A percentile compares a stretch with the other conserved stretches of the same genome.
Conservation (phyloP, 2,797 vertebrate genomes). For the Darevskia nairensis region DNA sequence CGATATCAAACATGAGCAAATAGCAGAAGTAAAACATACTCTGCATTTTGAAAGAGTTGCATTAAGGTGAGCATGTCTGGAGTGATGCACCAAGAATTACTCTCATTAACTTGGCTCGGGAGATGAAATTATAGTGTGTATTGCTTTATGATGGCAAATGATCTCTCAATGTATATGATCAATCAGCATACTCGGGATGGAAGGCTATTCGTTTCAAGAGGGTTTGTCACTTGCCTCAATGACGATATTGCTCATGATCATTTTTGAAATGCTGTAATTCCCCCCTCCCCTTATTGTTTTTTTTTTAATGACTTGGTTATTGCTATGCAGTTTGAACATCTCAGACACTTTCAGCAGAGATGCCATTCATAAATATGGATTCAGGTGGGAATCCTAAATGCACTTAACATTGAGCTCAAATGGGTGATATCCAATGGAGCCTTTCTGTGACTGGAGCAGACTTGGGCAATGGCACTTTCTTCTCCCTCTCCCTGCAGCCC, state of each 20-base stretch:
- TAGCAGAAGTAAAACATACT: constrained; percentile 22
- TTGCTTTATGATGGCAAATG: constrained; percentile 24
- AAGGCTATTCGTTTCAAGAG: not conserved
- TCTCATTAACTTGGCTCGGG: constrained; percentile 31
- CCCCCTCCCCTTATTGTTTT: not conserved
- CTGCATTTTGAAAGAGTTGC: constrained; percentile 37
- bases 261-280: not conserved
- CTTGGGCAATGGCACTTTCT: too few species aligned
- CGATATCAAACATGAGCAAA: constrained; percentile 51
- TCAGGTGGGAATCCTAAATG: too few species aligned
- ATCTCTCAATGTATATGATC: not conserved
- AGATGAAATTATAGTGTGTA: not conserved
- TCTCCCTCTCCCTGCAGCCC: too few species aligned
- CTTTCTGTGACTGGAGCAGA: too few species aligned
- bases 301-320: not conserved
- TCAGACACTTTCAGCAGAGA: not conserved
- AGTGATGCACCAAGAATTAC: constrained; percentile 8
- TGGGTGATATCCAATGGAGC: too few species aligned
- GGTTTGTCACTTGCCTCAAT: not conserved
- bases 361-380: too few species aligned
- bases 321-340: not conserved
- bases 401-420: too few species aligned
- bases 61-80: not conserved
- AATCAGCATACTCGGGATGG: not conserved
- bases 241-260: not conserved